Evolutionary conservation across 2,113 vertebrate genomes (phyloP).

Genomic region (Baryphthengus martii): DNA sequence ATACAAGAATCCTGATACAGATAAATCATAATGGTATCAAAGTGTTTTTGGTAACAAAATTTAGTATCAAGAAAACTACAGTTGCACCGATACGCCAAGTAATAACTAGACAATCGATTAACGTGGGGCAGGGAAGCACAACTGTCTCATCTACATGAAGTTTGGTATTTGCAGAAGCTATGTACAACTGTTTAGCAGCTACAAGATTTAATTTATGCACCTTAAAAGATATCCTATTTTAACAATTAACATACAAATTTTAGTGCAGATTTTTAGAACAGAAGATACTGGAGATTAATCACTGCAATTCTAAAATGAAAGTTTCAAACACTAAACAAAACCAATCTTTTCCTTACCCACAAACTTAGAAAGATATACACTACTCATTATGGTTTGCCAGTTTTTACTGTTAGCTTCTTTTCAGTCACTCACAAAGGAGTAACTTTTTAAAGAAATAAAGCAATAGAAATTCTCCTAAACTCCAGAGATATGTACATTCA

Average conservation of each 20-base stretch:
- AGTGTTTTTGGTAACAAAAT: neutral
- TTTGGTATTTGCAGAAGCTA: neutral
- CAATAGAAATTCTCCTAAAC: neutral
- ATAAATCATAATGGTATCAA: neutral
- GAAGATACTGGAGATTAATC: neutral
- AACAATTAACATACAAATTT: neutral
- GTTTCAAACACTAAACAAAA: neutral
- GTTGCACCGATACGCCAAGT: neutral
- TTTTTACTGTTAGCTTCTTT: neutral
- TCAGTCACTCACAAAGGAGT: neutral
- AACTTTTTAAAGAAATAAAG: neutral
- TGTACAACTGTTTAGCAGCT: neutral
- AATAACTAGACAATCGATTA: neutral
- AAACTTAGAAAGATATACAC: neutral
- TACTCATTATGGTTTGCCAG: neutral
- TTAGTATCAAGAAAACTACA: neutral
- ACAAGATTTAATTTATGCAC: neutral
- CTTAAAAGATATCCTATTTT: neutral
- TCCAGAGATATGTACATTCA: neutral
- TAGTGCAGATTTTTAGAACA: neutral
- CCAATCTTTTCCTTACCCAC: neutral
- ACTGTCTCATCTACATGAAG: neutral
- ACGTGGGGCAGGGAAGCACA: rapidly evolving
- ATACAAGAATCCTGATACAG: neutral
- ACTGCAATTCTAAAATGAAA: neutral